Percentiles rank a stretch among this genome's conserved stretches.
phyloP scores from a whole-genome alignment of 2,888 invertebrate genomes.

The Lampropteryx suffumata region DNA sequence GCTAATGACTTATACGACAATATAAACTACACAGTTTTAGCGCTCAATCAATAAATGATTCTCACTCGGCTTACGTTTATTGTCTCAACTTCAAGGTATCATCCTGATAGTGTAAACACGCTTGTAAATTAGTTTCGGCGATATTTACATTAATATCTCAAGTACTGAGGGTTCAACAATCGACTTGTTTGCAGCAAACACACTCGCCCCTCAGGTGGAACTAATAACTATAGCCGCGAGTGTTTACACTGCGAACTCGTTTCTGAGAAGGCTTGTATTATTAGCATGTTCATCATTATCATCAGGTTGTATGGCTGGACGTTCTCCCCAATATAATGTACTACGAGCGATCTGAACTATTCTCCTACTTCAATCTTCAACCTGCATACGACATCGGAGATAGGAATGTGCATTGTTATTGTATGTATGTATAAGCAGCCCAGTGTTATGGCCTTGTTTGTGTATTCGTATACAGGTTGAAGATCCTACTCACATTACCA shows the following conservation, averaged over 20 bases:
- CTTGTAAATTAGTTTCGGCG: constrained; percentile 22
- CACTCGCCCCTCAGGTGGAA: constrained; percentile 68
- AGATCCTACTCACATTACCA: no score
- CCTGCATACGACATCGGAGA: no score
- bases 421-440: no score
- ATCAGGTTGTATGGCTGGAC: no score
- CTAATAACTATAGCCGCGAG: constrained; percentile 56
- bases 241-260: constrained; percentile 21
- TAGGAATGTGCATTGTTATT: no score
- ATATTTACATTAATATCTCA: constrained; percentile 25
- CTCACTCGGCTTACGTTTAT: neutral
- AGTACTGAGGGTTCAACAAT: constrained; percentile 51
- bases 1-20: no score
- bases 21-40: neutral
- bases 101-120: constrained; percentile 14
- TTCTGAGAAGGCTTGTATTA: constrained; percentile 6
- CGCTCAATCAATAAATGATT: neutral
- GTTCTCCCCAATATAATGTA: no score
- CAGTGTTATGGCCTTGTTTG: no score
- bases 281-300: constrained; percentile 4
- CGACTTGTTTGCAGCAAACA: constrained; percentile 70
- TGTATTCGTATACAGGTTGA: no score
- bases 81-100: constrained; percentile 1
- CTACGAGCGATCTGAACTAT: no score
- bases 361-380: no score